Base-by-base conservation (phyloP, 2,888 invertebrate species). In the Macrophya annulata region DNA sequence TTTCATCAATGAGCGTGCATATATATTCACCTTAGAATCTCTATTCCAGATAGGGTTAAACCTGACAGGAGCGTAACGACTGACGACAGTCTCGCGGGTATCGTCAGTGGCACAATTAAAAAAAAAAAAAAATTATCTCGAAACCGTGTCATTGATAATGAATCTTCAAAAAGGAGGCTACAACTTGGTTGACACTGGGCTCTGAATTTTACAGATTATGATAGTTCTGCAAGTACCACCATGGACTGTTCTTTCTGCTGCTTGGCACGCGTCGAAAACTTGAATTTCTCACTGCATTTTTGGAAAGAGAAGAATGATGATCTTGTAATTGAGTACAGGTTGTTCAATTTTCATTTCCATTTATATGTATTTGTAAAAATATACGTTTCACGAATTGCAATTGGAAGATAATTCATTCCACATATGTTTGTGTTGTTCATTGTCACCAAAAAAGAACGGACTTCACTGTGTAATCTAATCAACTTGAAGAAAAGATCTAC, bases 1-100 rank as follows among this genome's bases (percentile, higher is more conserved):
- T 77, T 77, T 77, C 37, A 37, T 77, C 77, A 48, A 77, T 77
- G 77, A 77, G 77, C 45, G 25, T 74, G 45, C 48, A 74, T 74
- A 74, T 68, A 68, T 68, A 68, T 68, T 68, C 74, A 55, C 77
- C 55, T 55, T 3, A 31, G 77, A 77, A 77, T 55, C 31, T 55
- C 10, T 31, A 31, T 9, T 55, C 55, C 25, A 55, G 37, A 55
- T 48, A 55, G 77, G 77, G 37, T 51, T 55, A 17, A 77, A 4
- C 77, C 37, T 51, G 55, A 51, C 77, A 77, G 51, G 55, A 55
- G 17, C 77, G 77, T 77, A 77, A 31, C 77, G 12, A 51, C 31
- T 1, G 17, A 17, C 4, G 31, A 31, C 31, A 31, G 31, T 31
- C 1, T 31, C 31, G n/a, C 37, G 31, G 37, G 31, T 37, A 37